Base-by-base conservation (phyloP, 1,140 invertebrate genomes). In the Euglossa dilemma region DNA sequence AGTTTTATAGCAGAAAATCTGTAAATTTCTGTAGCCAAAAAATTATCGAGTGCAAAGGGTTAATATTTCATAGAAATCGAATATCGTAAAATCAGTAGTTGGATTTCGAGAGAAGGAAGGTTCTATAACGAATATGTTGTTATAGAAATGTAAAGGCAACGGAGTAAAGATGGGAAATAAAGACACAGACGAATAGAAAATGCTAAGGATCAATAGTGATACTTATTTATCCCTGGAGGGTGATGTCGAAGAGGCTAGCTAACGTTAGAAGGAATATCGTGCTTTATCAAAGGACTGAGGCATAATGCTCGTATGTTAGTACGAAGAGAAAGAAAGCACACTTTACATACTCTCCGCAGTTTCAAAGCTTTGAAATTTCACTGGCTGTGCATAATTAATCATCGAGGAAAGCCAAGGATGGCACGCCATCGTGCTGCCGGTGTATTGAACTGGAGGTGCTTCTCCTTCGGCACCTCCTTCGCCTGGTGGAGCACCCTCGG, bases 381-480 rank as follows among this genome's bases (percentile, higher is more conserved):
- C 97, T 11, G 99, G 99, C 94, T 99, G 99, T 85, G 99, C 98
- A 95, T 99, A 99, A 95, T 99, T 99, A 91, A 99, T 97, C 97
- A 99, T 97, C 43, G 98, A 98, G n/a, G 99, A 99, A 1, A 99
- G 96, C 96, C 98, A 98, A n/a, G 99, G 99, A 95, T 99, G 99
- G 78, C 99, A 98, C 92, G 98, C 98, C 87, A 98, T 99, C n/a
- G 99, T 99, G 77, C 99, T 99, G 45, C 99, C 98, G 2, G 98
- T 99, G 94, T 99, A 99, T 88, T 96, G 95, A 74, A 97, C 96
- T 0, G 96, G 95, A 6, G 96, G 96, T 0, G 95, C 94, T 50
- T 95, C 95, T 18, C 96, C 96, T 85, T 97, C 97, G 25, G 94
- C 95, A 72, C 94, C 95, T 4, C 87, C 93, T 80, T 91, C 93